Conservation (phyloP, 2,113 vertebrate species). For the Aegithalos caudatus region DNA sequence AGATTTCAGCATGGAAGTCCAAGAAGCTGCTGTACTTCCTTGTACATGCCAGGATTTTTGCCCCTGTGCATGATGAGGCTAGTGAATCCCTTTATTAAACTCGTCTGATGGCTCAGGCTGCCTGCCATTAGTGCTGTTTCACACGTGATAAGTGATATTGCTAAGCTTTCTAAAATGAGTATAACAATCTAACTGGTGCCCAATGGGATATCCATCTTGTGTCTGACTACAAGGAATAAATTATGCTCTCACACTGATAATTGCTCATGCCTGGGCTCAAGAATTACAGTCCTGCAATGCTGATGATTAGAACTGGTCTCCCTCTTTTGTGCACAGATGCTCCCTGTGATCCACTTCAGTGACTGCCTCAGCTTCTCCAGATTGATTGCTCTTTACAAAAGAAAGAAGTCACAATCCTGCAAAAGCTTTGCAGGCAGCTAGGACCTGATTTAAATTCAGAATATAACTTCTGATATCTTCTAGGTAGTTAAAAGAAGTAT, state of each 20-base stretch:
- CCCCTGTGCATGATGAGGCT: not conserved
- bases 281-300: not conserved
- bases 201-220: constrained; percentile 13
- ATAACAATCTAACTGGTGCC: not conserved
- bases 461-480: not conserved
- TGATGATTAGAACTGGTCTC: not conserved
- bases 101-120: not conserved
- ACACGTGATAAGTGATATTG: not conserved
- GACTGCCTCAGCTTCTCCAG: not conserved
- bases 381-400: not conserved
- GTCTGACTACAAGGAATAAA: constrained; percentile 16
- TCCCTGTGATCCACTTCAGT: not conserved
- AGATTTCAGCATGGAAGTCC: not conserved
- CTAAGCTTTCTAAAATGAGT: constrained; percentile 12
- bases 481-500: not conserved
- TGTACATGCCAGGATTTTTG: not conserved
- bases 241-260: constrained; percentile 19
- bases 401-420: not conserved
- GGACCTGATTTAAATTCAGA: not conserved
- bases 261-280: constrained; percentile 9
- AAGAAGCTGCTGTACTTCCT: not conserved
- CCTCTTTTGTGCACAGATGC: not conserved
- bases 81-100: not conserved
- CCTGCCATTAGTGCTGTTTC: not conserved
- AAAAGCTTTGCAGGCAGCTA: not conserved